These are phyloP conservation scores for Leptothorax acervorum DNA, from an alignment of 2,888 invertebrate genomes.

Conservation along the genomic window DNA sequence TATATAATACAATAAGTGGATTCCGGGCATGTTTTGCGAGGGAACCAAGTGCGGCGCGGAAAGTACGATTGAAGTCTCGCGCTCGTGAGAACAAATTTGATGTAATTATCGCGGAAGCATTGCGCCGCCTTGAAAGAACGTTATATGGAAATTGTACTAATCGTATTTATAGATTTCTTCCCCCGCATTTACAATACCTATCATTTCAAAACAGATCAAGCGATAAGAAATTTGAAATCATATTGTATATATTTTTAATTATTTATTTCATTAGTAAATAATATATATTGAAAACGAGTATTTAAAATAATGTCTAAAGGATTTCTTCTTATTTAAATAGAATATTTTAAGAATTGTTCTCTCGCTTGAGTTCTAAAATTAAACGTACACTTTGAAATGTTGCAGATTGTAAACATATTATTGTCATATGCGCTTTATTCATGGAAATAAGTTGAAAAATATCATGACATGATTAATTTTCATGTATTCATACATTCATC, in stretches of 20 bases:
- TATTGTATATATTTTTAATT: not conserved
- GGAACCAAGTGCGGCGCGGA: constrained; percentile 18
- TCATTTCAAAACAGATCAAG: not conserved
- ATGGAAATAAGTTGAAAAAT: constrained; percentile 18
- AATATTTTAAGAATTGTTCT: not conserved
- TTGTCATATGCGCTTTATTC: not conserved
- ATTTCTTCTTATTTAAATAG: not conserved
- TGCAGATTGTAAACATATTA: not conserved
- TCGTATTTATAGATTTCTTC: constrained; percentile 22
- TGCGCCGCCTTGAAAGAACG: constrained; percentile 18
- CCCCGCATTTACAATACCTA: not conserved
- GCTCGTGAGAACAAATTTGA: constrained; percentile 54
- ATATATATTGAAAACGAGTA: not conserved
- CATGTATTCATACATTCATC: constrained; percentile 15
- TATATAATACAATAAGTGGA: constrained; percentile 36
- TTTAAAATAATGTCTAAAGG: not conserved
- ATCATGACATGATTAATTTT: constrained; percentile 31
- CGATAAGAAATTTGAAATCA: not conserved
- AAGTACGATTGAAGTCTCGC: constrained; percentile 29
- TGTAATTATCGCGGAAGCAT: constrained; percentile 47
- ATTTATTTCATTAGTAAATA: not conserved
- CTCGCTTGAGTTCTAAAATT: not conserved
- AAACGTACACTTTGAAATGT: not conserved
- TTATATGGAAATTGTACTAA: constrained; percentile 37
- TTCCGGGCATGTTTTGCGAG: constrained; percentile 44